Conservation (phyloP, 2,797 vertebrate species). For the Sebastes trivittatus region DNA sequence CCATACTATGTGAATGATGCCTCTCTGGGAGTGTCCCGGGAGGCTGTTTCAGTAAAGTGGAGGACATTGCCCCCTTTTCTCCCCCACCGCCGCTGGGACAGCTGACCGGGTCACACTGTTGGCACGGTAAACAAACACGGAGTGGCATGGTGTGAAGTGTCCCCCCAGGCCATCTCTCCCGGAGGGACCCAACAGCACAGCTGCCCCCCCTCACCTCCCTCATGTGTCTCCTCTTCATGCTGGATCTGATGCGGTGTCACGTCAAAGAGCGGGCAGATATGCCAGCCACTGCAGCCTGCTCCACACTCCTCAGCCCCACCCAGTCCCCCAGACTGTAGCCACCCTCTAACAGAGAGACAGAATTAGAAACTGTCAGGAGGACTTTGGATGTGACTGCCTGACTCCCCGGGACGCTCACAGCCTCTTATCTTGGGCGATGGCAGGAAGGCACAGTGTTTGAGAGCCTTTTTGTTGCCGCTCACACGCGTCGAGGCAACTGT, state of each 20-base stretch:
- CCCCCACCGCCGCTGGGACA: constrained; percentile 42
- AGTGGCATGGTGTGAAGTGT: constrained; percentile 70
- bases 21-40: constrained; percentile 47
- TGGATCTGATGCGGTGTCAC: constrained; percentile 35
- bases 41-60: constrained; percentile 58
- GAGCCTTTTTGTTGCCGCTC: constrained; percentile 56
- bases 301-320: constrained; percentile 7
- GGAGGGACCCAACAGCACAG: constrained; percentile 36
- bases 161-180: constrained; percentile 52
- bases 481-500: constrained; percentile 39
- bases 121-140: constrained; percentile 72
- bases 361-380: constrained; percentile 66
- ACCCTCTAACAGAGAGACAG: constrained; percentile 15
- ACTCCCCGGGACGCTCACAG: constrained; percentile 40
- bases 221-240: constrained; percentile 29
- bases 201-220: constrained; percentile 9
- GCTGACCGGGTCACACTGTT: constrained; percentile 70
- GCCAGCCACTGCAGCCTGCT: constrained; percentile 20
- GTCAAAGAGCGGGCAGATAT: constrained; percentile 24
- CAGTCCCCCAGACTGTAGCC: constrained; percentile 21
- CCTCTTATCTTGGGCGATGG: constrained; percentile 36
- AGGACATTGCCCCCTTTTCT: constrained; percentile 42
- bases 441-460: constrained; percentile 25
- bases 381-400: constrained; percentile 50
- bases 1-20: constrained; percentile 65